Conservation (phyloP, 1,140 invertebrate genomes). For the Bombus fervidus region DNA sequence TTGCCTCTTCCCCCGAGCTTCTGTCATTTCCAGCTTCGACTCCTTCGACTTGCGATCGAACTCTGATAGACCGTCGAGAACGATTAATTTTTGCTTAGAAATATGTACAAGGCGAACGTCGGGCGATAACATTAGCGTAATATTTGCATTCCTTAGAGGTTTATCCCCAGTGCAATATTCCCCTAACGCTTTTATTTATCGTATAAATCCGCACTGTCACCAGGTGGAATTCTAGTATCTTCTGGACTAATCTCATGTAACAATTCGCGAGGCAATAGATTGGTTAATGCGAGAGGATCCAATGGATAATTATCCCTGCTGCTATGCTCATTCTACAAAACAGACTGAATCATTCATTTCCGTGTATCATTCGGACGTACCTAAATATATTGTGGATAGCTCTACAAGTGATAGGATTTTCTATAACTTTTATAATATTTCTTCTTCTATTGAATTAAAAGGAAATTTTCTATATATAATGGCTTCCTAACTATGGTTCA, state of each 20-base stretch:
- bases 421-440: conserved; percentile 79
- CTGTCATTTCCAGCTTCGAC: neutral
- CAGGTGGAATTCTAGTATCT: conserved; percentile 86
- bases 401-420: conserved; percentile 79
- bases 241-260: conserved; percentile 67
- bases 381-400: conserved; percentile 79
- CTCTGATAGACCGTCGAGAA: too few relatives aligned
- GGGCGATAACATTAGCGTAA: too few relatives aligned
- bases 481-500: conserved; percentile 86
- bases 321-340: conserved; percentile 89
- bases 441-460: too few relatives aligned
- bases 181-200: conserved; percentile 70
- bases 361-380: conserved; percentile 36
- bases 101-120: too few relatives aligned
- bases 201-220: conserved; percentile 83
- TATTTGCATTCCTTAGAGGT: too few relatives aligned
- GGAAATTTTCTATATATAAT: conserved; percentile 47
- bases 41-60: neutral
- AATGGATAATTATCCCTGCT: conserved; percentile 91
- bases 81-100: too few relatives aligned
- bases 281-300: conserved; percentile 91
- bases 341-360: neutral
- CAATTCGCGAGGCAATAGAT: conserved; percentile 89
- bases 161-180: too few relatives aligned
- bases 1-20: rapidly evolving